Conservation (phyloP, 2,888 invertebrate genomes). For the Eumerus sabulonum region DNA sequence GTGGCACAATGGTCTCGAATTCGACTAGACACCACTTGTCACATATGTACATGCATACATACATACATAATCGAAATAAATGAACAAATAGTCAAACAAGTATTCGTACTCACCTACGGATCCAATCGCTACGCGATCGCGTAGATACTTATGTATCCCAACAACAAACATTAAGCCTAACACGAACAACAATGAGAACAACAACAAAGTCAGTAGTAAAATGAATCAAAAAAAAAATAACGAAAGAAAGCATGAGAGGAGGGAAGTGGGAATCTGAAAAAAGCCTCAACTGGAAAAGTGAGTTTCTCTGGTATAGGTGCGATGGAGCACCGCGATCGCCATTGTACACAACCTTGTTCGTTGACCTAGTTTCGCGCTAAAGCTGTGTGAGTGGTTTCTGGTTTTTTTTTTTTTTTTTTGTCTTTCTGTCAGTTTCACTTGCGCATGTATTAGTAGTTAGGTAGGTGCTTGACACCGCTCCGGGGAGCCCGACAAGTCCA, state of each 20-base stretch:
- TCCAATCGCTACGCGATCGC: constrained; percentile 7
- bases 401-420: too few relatives aligned
- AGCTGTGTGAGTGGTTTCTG: constrained; percentile 27
- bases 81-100: constrained; percentile 3
- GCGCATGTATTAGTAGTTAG: constrained; percentile 40
- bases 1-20: neutral
- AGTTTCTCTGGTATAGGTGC: constrained; percentile 68
- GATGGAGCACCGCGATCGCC: constrained; percentile 43
- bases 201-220: too few relatives aligned
- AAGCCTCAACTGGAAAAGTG: constrained; percentile 64
- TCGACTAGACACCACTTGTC: constrained; percentile 24
- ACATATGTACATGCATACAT: too few relatives aligned
- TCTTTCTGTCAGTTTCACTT: constrained; percentile 57
- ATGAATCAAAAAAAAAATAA: constrained; percentile 5
- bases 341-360: constrained; percentile 64
- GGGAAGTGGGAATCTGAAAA: constrained; percentile 22
- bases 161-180: constrained; percentile 4
- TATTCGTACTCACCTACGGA: constrained; percentile 11
- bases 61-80: constrained; percentile 21
- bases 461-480: constrained; percentile 3
- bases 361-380: constrained; percentile 59
- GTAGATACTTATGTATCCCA: neutral
- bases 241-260: neutral
- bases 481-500: neutral
- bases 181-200: neutral